Percentiles rank a stretch among this genome's conserved stretches.
These are phyloP conservation scores for Drosophila macrospina DNA, from an alignment of 2,888 invertebrate species.

Conservation along the genomic window DNA sequence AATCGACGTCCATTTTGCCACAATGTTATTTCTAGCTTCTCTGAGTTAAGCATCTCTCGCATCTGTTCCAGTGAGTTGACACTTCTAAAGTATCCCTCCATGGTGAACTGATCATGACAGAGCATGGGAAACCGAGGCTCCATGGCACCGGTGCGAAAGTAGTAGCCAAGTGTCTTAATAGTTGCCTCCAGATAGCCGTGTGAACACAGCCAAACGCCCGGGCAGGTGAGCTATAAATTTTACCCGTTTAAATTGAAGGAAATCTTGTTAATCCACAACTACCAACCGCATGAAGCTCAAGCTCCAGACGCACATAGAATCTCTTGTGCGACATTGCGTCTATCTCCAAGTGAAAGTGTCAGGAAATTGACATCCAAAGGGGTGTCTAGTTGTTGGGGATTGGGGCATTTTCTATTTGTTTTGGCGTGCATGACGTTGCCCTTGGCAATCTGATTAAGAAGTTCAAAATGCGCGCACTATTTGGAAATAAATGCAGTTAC, in stretches of 20 bases:
- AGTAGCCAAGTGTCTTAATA: conserved; percentile 84
- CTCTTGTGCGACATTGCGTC: conserved; percentile 65
- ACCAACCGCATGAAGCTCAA: conserved; percentile 84
- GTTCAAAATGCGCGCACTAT: conserved; percentile 36
- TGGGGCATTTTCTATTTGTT: conserved; percentile 59
- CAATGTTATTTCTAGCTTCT: conserved; percentile 82
- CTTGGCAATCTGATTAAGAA: conserved; percentile 40
- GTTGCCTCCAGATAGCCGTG: conserved; percentile 83
- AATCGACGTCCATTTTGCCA: conserved; percentile 85
- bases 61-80: conserved; percentile 72
- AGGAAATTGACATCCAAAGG: conserved; percentile 15
- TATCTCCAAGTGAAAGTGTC: conserved; percentile 27
- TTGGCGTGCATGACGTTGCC: conserved; percentile 60
- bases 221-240: conserved; percentile 82
- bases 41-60: conserved; percentile 73
- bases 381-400: conserved; percentile 35
- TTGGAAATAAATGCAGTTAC: neutral
- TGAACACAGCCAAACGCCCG: conserved; percentile 85
- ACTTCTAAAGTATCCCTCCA: conserved; percentile 84
- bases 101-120: conserved; percentile 83
- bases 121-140: conserved; percentile 84
- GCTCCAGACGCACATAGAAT: conserved; percentile 79
- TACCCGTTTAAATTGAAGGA: neutral
- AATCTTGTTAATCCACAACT: neutral
- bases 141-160: conserved; percentile 83